phyloP scores from a whole-genome alignment of 2,113 vertebrate genomes.

The Sturnira hondurensis region DNA sequence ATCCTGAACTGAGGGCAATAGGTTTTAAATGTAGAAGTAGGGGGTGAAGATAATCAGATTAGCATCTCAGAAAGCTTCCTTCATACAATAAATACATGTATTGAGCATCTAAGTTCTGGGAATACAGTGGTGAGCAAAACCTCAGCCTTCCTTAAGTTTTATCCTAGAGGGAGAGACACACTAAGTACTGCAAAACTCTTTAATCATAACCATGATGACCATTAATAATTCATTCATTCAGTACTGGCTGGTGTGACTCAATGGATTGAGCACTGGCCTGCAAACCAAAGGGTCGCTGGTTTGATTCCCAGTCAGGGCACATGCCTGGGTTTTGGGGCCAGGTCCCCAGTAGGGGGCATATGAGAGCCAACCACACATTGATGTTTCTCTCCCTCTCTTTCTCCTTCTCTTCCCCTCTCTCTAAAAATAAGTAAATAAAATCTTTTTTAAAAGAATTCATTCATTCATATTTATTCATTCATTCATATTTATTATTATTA shows the following conservation, averaged over 20 bases:
- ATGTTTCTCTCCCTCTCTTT: no score
- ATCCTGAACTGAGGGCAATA: not conserved
- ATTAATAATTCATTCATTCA: not conserved
- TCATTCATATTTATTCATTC: not conserved
- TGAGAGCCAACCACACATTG: no score
- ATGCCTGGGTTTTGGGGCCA: no score
- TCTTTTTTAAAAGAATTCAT: not conserved
- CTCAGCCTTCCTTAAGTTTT: not conserved
- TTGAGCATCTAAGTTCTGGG: not conserved
- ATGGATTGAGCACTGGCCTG: no score
- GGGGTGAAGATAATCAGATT: not conserved
- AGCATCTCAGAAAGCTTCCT: conserved; percentile 24
- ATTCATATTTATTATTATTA: not conserved
- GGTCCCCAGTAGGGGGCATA: no score
- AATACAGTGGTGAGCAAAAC: not conserved
- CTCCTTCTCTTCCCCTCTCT: no score
- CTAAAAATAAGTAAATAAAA: no score
- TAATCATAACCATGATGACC: not conserved
- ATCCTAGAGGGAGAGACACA: not conserved
- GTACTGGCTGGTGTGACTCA: no score
- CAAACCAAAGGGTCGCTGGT: no score
- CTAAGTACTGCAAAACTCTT: not conserved
- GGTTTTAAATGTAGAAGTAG: not conserved
- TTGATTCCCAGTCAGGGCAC: no score
- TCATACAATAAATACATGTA: not conserved